These are phyloP conservation scores for Apoda limacodes DNA, from an alignment of 2,888 invertebrate species.

Conservation along the genomic window DNA sequence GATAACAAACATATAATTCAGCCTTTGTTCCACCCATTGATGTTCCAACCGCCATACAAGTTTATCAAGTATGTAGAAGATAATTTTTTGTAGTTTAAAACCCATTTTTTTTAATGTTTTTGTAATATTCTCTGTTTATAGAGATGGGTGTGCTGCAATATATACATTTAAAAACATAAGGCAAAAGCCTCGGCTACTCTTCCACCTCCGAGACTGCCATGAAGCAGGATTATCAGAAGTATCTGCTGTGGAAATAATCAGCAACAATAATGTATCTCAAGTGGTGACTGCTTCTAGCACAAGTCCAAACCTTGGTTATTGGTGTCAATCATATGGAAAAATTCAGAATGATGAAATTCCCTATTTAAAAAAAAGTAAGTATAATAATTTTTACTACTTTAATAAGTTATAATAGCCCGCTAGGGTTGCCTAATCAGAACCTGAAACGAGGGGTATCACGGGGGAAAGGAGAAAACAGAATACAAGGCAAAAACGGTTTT, in stretches of 20 bases:
- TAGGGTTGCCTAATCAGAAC: too few relatives aligned
- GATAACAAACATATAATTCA: too few relatives aligned
- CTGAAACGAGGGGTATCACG: too few relatives aligned
- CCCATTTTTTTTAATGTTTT: neutral
- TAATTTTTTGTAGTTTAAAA: constrained; percentile 1
- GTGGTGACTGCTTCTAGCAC: constrained; percentile 36
- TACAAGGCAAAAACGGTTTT: too few relatives aligned
- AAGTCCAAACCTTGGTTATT: constrained; percentile 30
- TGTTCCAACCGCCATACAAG: too few relatives aligned
- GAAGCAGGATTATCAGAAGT: constrained; percentile 43
- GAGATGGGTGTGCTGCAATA: constrained; percentile 48
- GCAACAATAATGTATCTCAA: constrained; percentile 20
- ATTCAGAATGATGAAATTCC: constrained; percentile 12
- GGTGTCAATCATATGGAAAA: constrained; percentile 20
- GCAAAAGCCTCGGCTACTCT: constrained; percentile 29
- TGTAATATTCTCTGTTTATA: constrained; percentile 24
- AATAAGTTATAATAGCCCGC: constrained; percentile 11
- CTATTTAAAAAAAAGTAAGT: constrained; percentile 5
- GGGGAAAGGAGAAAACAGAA: too few relatives aligned
- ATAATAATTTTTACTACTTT: constrained; percentile 4
- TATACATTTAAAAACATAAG: constrained; percentile 28
- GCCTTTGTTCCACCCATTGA: too few relatives aligned
- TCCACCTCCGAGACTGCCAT: constrained; percentile 42
- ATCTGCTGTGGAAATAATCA: constrained; percentile 41
- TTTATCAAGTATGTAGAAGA: too few relatives aligned